Conservation (phyloP, 2,888 invertebrate genomes). For the Tinea pellionella region DNA sequence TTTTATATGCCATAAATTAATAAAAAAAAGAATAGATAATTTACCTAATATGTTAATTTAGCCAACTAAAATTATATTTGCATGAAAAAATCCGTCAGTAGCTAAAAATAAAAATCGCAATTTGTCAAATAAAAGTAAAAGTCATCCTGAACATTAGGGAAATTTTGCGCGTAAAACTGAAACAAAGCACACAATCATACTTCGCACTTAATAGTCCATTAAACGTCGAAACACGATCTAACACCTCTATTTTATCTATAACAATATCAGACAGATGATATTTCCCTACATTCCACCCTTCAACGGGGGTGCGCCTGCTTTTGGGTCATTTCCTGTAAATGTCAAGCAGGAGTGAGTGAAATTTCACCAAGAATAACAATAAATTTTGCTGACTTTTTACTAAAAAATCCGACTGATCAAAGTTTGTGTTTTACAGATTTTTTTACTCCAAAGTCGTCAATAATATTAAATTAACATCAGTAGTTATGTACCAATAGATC, state of each 20-base stretch:
- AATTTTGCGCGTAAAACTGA: background rate
- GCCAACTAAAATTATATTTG: too few species aligned
- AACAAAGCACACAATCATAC: constrained; percentile 6
- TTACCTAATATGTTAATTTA: too few species aligned
- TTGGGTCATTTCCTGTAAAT: constrained; percentile 48
- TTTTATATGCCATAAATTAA: too few species aligned
- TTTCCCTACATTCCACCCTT: constrained; percentile 9
- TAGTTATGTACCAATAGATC: too few species aligned
- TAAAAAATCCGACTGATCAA: background rate
- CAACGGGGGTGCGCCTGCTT: constrained; percentile 28
- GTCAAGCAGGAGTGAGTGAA: constrained; percentile 10
- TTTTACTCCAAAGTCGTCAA: too few species aligned
- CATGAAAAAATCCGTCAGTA: too few species aligned
- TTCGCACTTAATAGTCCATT: constrained; percentile 11
- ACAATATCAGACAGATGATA: constrained; percentile 1
- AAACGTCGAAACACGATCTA: background rate
- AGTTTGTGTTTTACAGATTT: too few species aligned
- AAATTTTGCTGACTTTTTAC: background rate
- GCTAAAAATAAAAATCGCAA: background rate
- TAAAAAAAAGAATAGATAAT: too few species aligned
- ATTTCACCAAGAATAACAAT: constrained; percentile 2
- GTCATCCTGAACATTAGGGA: background rate
- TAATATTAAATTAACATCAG: too few species aligned
- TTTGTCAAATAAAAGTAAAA: background rate
- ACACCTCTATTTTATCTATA: background rate